Evolutionary conservation across 2,113 vertebrate genomes (phyloP), one percentile per base, ranked within the genome.

Genomic region (Microcebus griseorufus): DNA sequence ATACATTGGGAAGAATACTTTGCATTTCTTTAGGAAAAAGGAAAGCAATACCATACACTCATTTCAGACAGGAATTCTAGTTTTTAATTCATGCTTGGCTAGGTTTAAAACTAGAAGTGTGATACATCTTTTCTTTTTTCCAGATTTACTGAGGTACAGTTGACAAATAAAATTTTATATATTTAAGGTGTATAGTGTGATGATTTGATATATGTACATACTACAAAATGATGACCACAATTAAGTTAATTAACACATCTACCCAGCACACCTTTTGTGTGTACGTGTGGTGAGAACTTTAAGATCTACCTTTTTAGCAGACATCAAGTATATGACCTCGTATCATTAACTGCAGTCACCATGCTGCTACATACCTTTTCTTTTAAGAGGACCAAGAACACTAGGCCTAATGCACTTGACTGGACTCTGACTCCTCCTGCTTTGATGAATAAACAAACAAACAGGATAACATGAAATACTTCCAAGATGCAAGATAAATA

Each of bases 381-480:
- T 99, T 98, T 99, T 99, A 55, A 99, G 98, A 39, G 99, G 99
- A 75, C 99, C 99, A 65, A 99, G 99, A 95, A 99, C 99, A 98
- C 99, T 99, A 97, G 99, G 99, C 97, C 99, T 99, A 98, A 99
- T 99, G 96, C 99, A 99, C 98, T 99, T 99, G 98, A 99, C 99
- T 3, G 99, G 99, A 98, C 99, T 99, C 97, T 99, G 99, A 98
- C 99, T 99, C 96, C 99, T 99, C 95, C 99, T 99, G 98, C 99
- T 99, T 97, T 95, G 95, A 95, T 96, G 62, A 96, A 73, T 88
- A 98, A 93, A 87, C n/a, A 87, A 75, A 97, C n/a, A 87, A 75
- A 97, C 37, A 97, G 32, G 70, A 97, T 96, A 82, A 81, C 7
- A 48, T 86, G 45, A 69, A 96, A 78, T 83, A 20, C 45, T 95